These are phyloP conservation scores for Sisor rabdophorus DNA, from an alignment of 2,113 vertebrate species.

Conservation along the genomic window DNA sequence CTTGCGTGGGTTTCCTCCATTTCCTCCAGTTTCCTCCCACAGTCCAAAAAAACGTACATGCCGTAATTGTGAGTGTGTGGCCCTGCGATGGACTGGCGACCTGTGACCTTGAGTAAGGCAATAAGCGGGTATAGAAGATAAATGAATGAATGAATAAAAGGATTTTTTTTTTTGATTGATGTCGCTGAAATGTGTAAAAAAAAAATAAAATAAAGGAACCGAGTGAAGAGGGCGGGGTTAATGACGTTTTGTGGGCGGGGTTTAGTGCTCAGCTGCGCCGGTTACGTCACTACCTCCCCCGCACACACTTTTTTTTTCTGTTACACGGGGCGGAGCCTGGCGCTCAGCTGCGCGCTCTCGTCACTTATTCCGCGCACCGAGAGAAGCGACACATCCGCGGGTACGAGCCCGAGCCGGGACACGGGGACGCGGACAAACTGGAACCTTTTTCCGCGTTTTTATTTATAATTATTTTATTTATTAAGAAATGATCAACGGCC, in stretches of 20 bases:
- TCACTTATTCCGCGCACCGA: neutral
- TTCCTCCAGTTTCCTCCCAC: no score
- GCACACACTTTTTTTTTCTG: neutral
- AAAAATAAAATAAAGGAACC: neutral
- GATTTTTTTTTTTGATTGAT: no score
- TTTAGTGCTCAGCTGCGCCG: constrained; percentile 66
- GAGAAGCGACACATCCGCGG: neutral
- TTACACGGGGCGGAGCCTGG: constrained; percentile 6
- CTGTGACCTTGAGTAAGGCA: no score
- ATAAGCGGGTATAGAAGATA: no score
- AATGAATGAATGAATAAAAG: no score
- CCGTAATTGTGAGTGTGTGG: no score
- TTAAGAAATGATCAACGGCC: neutral
- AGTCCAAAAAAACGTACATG: no score
- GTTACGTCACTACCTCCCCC: constrained; percentile 63
- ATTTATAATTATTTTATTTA: neutral
- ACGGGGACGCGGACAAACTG: neutral
- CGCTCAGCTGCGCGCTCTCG: constrained; percentile 40
- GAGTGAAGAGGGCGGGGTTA: neutral
- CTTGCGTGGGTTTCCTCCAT: no score
- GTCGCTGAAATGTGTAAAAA: no score
- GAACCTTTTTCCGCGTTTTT: neutral
- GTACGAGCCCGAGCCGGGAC: neutral
- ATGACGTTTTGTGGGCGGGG: constrained; percentile 50
- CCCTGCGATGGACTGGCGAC: no score